phyloP scores from a whole-genome alignment of 2,888 invertebrate species.

The Amblyjoppa fuscipennis region DNA sequence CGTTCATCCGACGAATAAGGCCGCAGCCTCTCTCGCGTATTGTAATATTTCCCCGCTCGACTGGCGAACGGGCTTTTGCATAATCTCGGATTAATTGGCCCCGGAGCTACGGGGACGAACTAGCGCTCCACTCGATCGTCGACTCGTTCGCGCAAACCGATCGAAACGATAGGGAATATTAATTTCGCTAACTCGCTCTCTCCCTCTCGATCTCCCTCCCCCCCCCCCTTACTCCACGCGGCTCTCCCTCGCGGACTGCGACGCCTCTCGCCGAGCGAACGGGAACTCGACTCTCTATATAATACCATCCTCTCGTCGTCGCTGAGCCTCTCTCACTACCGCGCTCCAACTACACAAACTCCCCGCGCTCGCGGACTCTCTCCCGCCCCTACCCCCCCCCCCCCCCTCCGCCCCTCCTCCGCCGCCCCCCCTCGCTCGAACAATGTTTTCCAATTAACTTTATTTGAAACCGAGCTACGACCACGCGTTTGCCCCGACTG shows the following conservation, averaged over 20 bases:
- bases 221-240: slow-evolving; percentile 13
- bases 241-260: slow-evolving; percentile 30
- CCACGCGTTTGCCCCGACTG: slow-evolving; percentile 70
- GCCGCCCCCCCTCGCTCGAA: slow-evolving; percentile 70
- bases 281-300: slow-evolving; percentile 17
- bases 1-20: slow-evolving; percentile 54
- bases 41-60: slow-evolving; percentile 35
- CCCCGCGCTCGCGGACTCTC: slow-evolving; percentile 54
- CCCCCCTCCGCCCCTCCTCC: slow-evolving; percentile 11
- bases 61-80: slow-evolving; percentile 57
- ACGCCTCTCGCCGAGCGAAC: slow-evolving; percentile 49
- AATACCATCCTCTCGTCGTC: slow-evolving; percentile 54
- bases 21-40: slow-evolving; percentile 48
- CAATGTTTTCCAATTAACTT: slow-evolving; percentile 83
- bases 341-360: slow-evolving; percentile 42
- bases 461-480: slow-evolving; percentile 81
- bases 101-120: slow-evolving; percentile 26
- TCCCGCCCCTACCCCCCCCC: slow-evolving; percentile 54
- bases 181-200: slow-evolving; percentile 77
- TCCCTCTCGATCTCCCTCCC: slow-evolving; percentile 45
- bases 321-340: slow-evolving; percentile 38
- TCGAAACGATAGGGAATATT: slow-evolving; percentile 78
- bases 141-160: slow-evolving; percentile 69
- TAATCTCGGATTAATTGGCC: slow-evolving; percentile 66
- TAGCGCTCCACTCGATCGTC: slow-evolving; percentile 63